Percentiles rank a stretch among this genome's conserved stretches.
Evolutionary conservation across 2,797 vertebrate species (phyloP).

Genomic region (Chaenodraco wilsoni): DNA sequence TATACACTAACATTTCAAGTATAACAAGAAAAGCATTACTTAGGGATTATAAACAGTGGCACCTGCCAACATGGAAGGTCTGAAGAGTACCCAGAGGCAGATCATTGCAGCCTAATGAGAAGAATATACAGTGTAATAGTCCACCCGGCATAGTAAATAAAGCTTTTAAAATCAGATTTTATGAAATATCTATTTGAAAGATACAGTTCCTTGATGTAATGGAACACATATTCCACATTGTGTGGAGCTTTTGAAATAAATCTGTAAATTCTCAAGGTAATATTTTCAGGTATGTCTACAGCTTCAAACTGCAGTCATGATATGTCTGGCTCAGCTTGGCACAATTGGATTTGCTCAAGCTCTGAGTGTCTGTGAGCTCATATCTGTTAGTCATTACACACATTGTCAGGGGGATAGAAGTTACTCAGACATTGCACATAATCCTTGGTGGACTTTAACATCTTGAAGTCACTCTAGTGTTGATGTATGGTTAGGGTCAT

Average conservation of each 20-base stretch:
- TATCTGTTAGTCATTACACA: slow-evolving; percentile 17
- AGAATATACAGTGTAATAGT: slow-evolving; percentile 21
- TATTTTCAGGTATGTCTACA: background rate
- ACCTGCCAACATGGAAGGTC: slow-evolving; percentile 22
- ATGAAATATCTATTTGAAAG: slow-evolving; percentile 4
- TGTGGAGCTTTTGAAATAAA: background rate
- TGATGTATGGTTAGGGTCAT: background rate
- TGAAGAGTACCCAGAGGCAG: slow-evolving; percentile 21
- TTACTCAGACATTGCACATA: background rate
- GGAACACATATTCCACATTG: slow-evolving; percentile 1
- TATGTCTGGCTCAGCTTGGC: slow-evolving; percentile 5
- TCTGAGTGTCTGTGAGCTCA: slow-evolving; percentile 10
- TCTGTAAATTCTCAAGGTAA: background rate
- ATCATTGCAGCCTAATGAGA: slow-evolving; percentile 33
- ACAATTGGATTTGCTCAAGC: slow-evolving; percentile 36
- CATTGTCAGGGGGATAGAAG: slow-evolving; percentile 16
- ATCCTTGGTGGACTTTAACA: background rate
- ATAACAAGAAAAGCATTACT: slow-evolving; percentile 11
- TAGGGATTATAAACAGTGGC: slow-evolving; percentile 24
- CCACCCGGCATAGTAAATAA: slow-evolving; percentile 32
- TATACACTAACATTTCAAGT: slow-evolving; percentile 1
- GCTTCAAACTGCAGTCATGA: background rate
- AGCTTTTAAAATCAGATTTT: slow-evolving; percentile 26
- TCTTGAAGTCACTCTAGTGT: background rate
- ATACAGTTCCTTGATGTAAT: background rate